A percentile compares a stretch with the other conserved stretches of the same genome.
Evolutionary conservation across 2,797 vertebrate genomes (phyloP).

Genomic region (Brachyrhaphis roseni): DNA sequence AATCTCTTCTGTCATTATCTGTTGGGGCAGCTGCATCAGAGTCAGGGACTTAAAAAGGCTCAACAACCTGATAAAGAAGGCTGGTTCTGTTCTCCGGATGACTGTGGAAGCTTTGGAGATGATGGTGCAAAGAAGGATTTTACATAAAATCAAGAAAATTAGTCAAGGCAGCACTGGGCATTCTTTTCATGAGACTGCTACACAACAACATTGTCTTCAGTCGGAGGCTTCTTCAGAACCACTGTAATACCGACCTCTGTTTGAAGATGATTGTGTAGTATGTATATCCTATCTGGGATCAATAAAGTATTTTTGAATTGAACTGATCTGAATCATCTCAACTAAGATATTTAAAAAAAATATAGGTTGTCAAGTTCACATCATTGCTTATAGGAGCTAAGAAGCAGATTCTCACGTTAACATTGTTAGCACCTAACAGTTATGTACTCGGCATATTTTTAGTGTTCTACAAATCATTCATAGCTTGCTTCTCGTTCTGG

Average conservation of each 20-base stretch:
- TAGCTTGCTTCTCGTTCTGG: background rate
- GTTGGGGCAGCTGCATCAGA: background rate
- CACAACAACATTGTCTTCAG: background rate
- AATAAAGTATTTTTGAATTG: background rate
- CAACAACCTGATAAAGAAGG: background rate
- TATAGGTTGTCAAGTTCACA: background rate
- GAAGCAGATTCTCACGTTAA: background rate
- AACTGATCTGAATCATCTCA: background rate
- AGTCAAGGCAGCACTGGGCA: background rate
- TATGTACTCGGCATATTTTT: background rate
- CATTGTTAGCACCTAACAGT: background rate
- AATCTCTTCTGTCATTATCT: background rate
- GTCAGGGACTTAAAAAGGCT: background rate
- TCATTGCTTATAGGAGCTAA: background rate
- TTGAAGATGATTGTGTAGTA: too few relatives aligned
- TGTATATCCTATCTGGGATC: background rate
- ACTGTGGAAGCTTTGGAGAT: background rate
- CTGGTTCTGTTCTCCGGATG: background rate
- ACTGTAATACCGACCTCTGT: too few relatives aligned
- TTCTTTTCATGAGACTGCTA: too few relatives aligned
- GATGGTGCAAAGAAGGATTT: background rate
- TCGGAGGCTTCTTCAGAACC: too few relatives aligned
- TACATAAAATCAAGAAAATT: background rate
- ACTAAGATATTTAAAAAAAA: background rate
- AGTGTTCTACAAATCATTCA: background rate